These are phyloP conservation scores for Clarias laeviceps DNA, from an alignment of 2,797 vertebrate genomes.

Conservation along the genomic window DNA sequence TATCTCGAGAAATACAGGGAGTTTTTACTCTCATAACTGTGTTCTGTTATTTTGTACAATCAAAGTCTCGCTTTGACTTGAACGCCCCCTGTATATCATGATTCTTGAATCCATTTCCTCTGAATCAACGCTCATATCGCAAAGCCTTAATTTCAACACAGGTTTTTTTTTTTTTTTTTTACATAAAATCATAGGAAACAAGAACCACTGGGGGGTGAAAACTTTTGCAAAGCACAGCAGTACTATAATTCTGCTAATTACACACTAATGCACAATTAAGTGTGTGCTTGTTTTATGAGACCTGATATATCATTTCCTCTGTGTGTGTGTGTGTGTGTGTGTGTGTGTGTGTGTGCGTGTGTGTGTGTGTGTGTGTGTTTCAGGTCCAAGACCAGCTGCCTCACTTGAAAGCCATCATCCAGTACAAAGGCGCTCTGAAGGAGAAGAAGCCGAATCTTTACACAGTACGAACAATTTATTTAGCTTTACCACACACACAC, in stretches of 20 bases:
- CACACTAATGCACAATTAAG: too few relatives aligned
- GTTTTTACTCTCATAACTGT: too few relatives aligned
- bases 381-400: conserved; percentile 82
- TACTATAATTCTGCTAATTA: neutral
- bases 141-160: neutral
- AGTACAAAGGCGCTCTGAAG: conserved; percentile 82
- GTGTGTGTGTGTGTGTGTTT: conserved; percentile 30
- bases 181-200: neutral
- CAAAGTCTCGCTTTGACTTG: too few relatives aligned
- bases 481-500: neutral
- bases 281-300: neutral
- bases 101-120: too few relatives aligned
- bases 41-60: too few relatives aligned
- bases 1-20: too few relatives aligned
- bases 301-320: neutral
- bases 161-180: neutral
- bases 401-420: conserved; percentile 88
- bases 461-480: conserved; percentile 71
- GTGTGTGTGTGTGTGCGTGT: conserved; percentile 18
- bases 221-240: neutral
- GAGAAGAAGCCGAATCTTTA: conserved; percentile 86
- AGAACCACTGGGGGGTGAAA: neutral
- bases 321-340: neutral
- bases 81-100: too few relatives aligned
- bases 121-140: too few relatives aligned